Conservation (phyloP, 2,797 vertebrate genomes). For the Lophura swinhoii region DNA sequence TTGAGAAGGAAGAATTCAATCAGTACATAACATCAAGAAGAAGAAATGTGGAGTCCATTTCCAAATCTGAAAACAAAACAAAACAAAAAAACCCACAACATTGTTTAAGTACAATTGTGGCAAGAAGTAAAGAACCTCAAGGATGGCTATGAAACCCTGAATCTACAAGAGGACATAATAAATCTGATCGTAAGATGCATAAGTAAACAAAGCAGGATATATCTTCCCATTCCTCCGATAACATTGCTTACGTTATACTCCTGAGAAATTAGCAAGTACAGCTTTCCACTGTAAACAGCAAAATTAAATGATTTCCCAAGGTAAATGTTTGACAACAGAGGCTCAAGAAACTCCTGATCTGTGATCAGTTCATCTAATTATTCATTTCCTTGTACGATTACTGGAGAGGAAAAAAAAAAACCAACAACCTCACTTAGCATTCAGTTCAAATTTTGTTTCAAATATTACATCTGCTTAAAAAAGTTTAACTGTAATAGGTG, state of each 20-base stretch:
- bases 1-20: not conserved
- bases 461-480: not conserved
- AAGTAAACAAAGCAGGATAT: not conserved
- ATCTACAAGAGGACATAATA: not conserved
- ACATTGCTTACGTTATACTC: not conserved
- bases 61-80: not conserved
- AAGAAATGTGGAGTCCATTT: not conserved
- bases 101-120: not conserved
- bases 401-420: not conserved
- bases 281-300: conserved; percentile 14
- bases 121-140: not conserved
- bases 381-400: not conserved
- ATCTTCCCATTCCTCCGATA: not conserved
- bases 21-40: not conserved
- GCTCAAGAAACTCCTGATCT: not conserved
- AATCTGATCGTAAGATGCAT: not conserved
- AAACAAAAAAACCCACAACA: not conserved
- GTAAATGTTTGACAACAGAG: conserved; percentile 33
- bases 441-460: not conserved
- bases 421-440: not conserved
- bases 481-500: not conserved
- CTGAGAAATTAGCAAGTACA: conserved; percentile 25
- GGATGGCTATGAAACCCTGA: not conserved
- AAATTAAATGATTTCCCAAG: conserved; percentile 41
- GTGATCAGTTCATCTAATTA: conserved; percentile 3